Evolutionary conservation across 2,113 vertebrate species (phyloP), one percentile per base, ranked within the genome.

Genomic region (Hemiprocne comata): DNA sequence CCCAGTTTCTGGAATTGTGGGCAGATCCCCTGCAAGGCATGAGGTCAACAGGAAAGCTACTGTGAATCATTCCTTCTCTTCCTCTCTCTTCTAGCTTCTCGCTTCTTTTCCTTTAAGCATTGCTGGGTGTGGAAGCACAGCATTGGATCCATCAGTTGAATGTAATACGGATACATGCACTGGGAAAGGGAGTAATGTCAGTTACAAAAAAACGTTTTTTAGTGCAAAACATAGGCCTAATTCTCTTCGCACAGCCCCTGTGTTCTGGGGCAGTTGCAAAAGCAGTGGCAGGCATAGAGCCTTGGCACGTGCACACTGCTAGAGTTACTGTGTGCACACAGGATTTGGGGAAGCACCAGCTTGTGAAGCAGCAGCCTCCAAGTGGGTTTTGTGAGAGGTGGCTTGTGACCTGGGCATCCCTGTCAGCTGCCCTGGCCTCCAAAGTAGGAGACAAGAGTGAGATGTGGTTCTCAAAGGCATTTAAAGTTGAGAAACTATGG

Each of bases 121-220:
- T 72, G 33, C 7, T 75, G 65, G 24, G 5, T 67, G 61, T 38
- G 38, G 48, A 82, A 87, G 34, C 17, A 34, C 42, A 8, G n/a
- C 28, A 11, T n/a, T 33, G 28, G 36, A 55, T 13, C 50, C 40
- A 48, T 73, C 34, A 26, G 19, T 0, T 71, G 74, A 62, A 34
- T 9, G n/a, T 15, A n/a, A 34, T 7, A 36, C 7, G 54, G 31
- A 25, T 28, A 25, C 3, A 8, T 1, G 2, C 2, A 1, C 31
- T 44, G 60, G 57, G 31, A 72, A 86, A 62, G 23, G n/a, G 44
- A 58, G 13, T 4, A 14, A 85, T 25, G 8, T 77, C 14, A 55
- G 31, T 34, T 62, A 50, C 10, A 28, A 61, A 55, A 33, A 9
- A 55, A 34, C n/a, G n/a, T 36, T 62, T 73, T 60, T 2, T 6